phyloP scores from a whole-genome alignment of 2,888 invertebrate species.

The Catotricha subobsoleta region DNA sequence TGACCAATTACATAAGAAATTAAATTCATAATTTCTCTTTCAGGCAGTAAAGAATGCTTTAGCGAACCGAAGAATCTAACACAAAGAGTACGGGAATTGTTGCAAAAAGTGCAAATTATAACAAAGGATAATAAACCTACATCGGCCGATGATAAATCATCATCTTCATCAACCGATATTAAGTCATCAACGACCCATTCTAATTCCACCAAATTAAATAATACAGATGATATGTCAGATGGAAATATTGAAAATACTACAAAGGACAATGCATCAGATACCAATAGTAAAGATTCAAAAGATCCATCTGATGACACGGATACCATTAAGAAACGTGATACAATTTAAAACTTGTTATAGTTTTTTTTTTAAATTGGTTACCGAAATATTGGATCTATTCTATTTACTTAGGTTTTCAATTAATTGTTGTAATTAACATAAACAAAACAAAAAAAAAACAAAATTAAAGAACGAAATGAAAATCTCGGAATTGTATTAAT shows the following conservation, averaged over 20 bases:
- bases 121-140: too few species aligned
- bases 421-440: too few species aligned
- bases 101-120: conserved; percentile 33
- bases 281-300: background rate
- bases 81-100: conserved; percentile 40
- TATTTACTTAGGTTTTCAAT: too few species aligned
- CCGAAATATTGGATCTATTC: too few species aligned
- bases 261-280: background rate
- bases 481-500: background rate
- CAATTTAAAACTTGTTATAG: conserved; percentile 5
- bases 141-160: too few species aligned
- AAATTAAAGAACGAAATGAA: too few species aligned
- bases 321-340: conserved; percentile 6
- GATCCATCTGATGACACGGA: conserved; percentile 4
- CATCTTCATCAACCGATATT: too few species aligned
- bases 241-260: background rate
- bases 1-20: background rate
- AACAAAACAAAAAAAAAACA: background rate
- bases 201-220: background rate
- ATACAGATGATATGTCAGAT: background rate
- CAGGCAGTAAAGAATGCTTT: conserved; percentile 46
- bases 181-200: too few species aligned
- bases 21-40: conserved; percentile 14
- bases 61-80: conserved; percentile 39
- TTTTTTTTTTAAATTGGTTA: too few species aligned